Conservation (phyloP, 2,113 vertebrate species). For the Meleagris gallopavo region DNA sequence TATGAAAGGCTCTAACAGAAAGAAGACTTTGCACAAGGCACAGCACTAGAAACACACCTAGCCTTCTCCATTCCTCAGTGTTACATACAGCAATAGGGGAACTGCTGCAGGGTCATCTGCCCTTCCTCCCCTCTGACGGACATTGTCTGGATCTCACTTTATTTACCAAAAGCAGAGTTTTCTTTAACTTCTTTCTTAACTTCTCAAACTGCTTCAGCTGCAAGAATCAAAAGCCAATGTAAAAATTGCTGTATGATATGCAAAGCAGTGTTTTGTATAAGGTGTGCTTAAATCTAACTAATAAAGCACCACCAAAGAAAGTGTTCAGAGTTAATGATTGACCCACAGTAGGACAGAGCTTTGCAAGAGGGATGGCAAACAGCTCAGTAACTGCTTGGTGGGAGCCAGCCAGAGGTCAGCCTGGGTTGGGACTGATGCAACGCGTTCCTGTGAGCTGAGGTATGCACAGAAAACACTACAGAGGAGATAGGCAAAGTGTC, state of each 20-base stretch:
- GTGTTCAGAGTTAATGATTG: background rate
- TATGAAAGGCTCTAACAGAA: background rate
- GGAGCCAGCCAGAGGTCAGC: background rate
- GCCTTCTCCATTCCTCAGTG: background rate
- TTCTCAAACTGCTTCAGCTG: background rate
- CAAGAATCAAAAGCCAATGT: background rate
- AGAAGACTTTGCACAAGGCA: background rate
- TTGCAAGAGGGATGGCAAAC: background rate
- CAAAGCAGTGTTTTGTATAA: background rate
- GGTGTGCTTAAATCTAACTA: background rate
- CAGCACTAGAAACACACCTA: accelerated
- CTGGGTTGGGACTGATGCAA: background rate
- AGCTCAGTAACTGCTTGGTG: accelerated
- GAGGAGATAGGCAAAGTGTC: background rate
- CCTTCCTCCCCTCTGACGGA: background rate
- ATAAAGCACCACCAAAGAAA: background rate
- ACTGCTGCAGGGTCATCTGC: background rate
- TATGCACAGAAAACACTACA: accelerated
- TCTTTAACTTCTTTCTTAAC: background rate
- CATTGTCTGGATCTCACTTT: background rate
- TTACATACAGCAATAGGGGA: accelerated
- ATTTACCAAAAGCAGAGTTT: background rate
- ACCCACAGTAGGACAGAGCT: background rate
- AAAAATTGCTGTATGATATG: background rate
- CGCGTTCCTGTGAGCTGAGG: accelerated